Percentiles rank a stretch among this genome's conserved stretches.
Conservation (phyloP, 2,888 invertebrate species). For the Meloe dianella region DNA sequence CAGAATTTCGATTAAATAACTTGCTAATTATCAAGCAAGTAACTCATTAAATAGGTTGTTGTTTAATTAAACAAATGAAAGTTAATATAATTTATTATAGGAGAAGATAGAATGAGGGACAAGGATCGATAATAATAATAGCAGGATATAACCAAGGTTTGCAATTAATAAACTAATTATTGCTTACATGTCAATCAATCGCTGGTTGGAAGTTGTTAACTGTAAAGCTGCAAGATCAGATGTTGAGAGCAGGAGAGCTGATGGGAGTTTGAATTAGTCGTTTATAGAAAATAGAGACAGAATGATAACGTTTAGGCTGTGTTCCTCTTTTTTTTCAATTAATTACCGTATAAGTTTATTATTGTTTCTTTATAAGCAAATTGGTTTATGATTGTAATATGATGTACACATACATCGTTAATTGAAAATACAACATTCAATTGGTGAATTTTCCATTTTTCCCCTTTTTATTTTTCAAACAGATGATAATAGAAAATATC, state of each 20-base stretch:
- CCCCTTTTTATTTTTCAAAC: not conserved
- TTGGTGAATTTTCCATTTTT: not conserved
- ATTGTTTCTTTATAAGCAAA: not conserved
- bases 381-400: not conserved
- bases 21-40: constrained; percentile 23
- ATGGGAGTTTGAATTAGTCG: not conserved
- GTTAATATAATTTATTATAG: constrained; percentile 14
- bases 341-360: not conserved
- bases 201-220: constrained; percentile 14
- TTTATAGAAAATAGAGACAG: not conserved
- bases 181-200: constrained; percentile 11
- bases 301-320: not conserved
- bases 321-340: not conserved
- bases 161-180: constrained; percentile 25
- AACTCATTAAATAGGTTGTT: constrained; percentile 26
- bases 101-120: not conserved
- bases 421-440: not conserved
- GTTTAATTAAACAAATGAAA: constrained; percentile 28
- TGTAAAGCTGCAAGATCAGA: constrained; percentile 18
- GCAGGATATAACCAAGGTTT: constrained; percentile 12
- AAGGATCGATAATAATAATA: constrained; percentile 19
- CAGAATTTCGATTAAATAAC: constrained; percentile 29
- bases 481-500: constrained; percentile 12
- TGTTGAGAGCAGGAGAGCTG: constrained; percentile 22
- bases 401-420: not conserved